A percentile compares a stretch with the other conserved stretches of the same genome.
These are phyloP conservation scores for Glyphotaelius pellucidus DNA, from an alignment of 2,888 invertebrate species.

Conservation along the genomic window DNA sequence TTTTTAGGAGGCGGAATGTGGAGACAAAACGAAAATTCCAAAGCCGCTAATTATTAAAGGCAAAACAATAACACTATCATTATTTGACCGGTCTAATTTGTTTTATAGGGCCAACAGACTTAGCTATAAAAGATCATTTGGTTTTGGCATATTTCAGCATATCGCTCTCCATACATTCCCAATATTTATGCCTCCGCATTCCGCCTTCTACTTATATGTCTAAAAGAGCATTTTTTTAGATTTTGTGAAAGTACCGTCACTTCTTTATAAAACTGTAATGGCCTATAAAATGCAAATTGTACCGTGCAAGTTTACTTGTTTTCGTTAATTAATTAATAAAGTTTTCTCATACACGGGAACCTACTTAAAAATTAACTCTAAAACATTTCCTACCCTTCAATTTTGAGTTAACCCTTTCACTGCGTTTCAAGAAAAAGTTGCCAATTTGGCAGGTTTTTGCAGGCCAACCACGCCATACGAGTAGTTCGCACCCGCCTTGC, in stretches of 20 bases:
- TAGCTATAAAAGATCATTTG: no score
- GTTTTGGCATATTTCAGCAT: no score
- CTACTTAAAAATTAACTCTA: background rate
- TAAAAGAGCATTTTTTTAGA: no score
- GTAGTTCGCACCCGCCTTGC: background rate
- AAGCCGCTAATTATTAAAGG: no score
- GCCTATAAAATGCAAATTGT: background rate
- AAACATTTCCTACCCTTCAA: background rate
- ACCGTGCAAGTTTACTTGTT: background rate
- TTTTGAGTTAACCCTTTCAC: conserved; percentile 10
- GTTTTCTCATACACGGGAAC: background rate
- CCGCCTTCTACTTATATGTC: no score
- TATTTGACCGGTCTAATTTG: no score
- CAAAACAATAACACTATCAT: no score
- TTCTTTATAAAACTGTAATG: background rate
- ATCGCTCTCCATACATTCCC: no score
- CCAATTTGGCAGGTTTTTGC: conserved; percentile 16
- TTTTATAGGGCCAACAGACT: no score
- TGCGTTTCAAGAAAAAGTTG: background rate
- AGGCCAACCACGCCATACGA: background rate
- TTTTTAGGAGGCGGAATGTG: no score
- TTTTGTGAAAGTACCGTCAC: background rate
- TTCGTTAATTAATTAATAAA: background rate
- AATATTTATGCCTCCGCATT: no score
- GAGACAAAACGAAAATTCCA: no score